Conservation (phyloP, 2,888 invertebrate species). For the Teleogryllus oceanicus region DNA sequence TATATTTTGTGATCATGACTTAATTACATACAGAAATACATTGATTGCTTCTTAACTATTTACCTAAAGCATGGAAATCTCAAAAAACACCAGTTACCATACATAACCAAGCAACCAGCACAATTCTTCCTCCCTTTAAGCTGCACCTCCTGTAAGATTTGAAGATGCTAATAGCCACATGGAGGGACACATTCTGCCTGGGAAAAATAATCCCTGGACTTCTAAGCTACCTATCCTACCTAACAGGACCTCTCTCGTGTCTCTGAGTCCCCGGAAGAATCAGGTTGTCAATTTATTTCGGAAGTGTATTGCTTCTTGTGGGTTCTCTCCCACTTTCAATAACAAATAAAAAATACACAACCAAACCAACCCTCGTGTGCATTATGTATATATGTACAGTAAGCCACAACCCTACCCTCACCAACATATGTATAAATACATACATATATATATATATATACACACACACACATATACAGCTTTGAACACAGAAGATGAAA, state of each 20-base stretch:
- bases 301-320: slow-evolving; percentile 8
- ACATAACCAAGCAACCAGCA: slow-evolving; percentile 10
- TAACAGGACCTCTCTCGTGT: background rate
- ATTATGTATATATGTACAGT: slow-evolving; percentile 10
- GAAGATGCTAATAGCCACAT: slow-evolving; percentile 7
- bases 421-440: slow-evolving; percentile 5
- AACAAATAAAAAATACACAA: background rate
- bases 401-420: slow-evolving; percentile 18
- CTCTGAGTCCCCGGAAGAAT: slow-evolving; percentile 18
- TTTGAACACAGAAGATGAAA: slow-evolving; percentile 9
- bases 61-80: background rate
- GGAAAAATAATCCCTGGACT: slow-evolving; percentile 9
- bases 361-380: slow-evolving; percentile 18
- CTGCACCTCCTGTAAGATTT: slow-evolving; percentile 2
- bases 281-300: slow-evolving; percentile 18
- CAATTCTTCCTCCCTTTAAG: slow-evolving; percentile 18
- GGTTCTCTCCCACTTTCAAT: background rate
- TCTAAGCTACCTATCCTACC: slow-evolving; percentile 18
- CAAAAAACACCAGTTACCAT: background rate
- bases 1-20: too few species aligned
- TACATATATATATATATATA: background rate
- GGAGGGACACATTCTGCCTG: background rate
- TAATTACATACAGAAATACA: too few species aligned
- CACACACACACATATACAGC: slow-evolving; percentile 18
- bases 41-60: too few species aligned